Percentiles rank a stretch among this genome's conserved stretches.
phyloP scores from a whole-genome alignment of 2,797 vertebrate genomes.

The Eulemur coronatus region DNA sequence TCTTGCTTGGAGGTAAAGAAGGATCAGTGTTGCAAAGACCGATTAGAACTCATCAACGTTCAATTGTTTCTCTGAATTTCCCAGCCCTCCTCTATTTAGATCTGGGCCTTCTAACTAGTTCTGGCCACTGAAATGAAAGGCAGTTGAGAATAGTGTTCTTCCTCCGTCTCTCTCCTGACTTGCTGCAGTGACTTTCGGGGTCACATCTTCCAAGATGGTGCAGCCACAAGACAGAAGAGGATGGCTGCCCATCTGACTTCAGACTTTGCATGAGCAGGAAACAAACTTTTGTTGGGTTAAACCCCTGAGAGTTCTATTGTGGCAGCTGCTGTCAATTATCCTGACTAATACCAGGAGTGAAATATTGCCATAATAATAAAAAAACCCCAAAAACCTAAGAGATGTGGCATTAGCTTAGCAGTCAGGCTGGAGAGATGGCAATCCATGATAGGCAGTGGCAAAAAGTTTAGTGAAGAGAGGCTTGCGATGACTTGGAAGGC shows the following conservation, averaged over 20 bases:
- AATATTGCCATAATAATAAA: neutral
- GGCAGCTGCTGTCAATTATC: neutral
- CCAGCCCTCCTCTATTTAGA: neutral
- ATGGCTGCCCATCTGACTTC: neutral
- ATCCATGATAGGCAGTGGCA: neutral
- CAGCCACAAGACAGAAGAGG: neutral
- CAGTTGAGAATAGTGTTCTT: neutral
- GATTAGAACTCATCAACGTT: neutral
- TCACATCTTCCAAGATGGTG: neutral
- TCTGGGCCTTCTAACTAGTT: neutral
- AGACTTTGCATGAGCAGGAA: neutral
- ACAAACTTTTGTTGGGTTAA: neutral
- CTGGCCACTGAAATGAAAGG: neutral
- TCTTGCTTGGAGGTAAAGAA: neutral
- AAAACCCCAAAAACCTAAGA: neutral
- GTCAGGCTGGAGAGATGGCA: neutral
- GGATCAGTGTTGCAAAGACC: neutral
- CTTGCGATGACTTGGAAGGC: neutral
- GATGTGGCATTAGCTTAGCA: neutral
- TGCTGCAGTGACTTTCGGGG: neutral
- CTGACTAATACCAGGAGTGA: neutral
- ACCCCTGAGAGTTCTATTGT: neutral
- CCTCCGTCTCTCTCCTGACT: neutral
- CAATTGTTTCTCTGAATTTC: neutral
- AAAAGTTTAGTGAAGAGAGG: neutral